Evolutionary conservation across 1,140 invertebrate genomes (phyloP).

Genomic region (silkworm (Bombyx mori)): DNA sequence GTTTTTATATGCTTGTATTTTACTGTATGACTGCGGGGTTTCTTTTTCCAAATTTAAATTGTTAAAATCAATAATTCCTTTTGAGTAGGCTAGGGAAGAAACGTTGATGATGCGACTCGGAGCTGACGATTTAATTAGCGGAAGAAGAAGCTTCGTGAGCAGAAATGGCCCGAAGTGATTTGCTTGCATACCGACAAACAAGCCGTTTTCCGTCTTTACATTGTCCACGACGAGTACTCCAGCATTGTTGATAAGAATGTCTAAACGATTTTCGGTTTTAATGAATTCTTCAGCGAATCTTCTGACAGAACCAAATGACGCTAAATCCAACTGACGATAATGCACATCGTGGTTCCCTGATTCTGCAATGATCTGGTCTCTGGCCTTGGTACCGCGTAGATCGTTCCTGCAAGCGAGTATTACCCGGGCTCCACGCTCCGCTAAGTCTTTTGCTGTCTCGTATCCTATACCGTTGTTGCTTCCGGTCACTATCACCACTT

Average conservation of each 20-base stretch:
- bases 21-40: constrained; percentile 62
- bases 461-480: too few species aligned
- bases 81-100: constrained; percentile 81
- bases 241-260: constrained; percentile 89
- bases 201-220: constrained; percentile 78
- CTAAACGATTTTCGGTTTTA: constrained; percentile 77
- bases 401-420: constrained; percentile 88
- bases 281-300: constrained; percentile 68
- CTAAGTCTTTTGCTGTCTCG: too few species aligned
- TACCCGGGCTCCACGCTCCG: constrained; percentile 32
- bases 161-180: constrained; percentile 91
- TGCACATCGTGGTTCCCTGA: constrained; percentile 64
- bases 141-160: constrained; percentile 78
- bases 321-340: constrained; percentile 66
- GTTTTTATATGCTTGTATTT: constrained; percentile 77
- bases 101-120: constrained; percentile 88
- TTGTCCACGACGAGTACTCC: constrained; percentile 50
- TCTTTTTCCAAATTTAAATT: constrained; percentile 64
- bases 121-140: constrained; percentile 81
- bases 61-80: constrained; percentile 79
- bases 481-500: too few species aligned
- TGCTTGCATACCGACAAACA: constrained; percentile 86
- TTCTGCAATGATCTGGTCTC: constrained; percentile 59
- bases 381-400: constrained; percentile 47
- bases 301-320: too few species aligned